Conservation (phyloP, 2,113 vertebrate genomes). For the Lonchura striata region DNA sequence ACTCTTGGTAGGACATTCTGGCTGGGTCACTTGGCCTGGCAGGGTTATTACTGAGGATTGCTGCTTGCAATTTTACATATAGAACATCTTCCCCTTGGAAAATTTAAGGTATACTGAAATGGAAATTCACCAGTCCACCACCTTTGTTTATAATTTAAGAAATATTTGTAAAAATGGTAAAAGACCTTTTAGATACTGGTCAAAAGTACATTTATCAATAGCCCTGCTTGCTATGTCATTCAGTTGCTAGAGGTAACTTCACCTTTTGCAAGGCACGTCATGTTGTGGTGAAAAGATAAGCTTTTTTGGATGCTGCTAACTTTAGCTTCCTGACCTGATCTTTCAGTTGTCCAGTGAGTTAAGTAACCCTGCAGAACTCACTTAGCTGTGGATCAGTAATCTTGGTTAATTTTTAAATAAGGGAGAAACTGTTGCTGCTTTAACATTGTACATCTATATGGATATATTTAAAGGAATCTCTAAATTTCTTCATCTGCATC, state of each 20-base stretch:
- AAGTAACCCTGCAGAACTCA: not conserved
- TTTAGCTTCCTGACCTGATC: not conserved
- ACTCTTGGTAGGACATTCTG: not conserved
- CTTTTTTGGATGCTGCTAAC: not conserved
- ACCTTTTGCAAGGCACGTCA: not conserved
- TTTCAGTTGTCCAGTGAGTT: not conserved
- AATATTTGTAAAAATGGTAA: not conserved
- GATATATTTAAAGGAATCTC: not conserved
- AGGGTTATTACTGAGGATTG: not conserved
- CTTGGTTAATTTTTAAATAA: not conserved
- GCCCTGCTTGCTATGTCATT: not conserved
- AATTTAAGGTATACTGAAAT: not conserved
- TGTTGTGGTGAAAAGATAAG: not conserved
- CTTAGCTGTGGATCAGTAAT: not conserved
- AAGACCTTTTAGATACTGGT: not conserved
- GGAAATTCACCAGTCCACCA: not conserved
- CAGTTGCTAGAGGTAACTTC: not conserved
- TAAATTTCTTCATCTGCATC: not conserved
- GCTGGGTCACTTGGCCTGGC: not conserved
- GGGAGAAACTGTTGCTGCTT: accelerated
- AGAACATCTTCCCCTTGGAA: not conserved
- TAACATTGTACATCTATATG: not conserved
- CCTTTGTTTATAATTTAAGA: not conserved
- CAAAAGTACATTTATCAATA: not conserved
- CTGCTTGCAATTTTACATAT: not conserved